Evolutionary conservation across 2,888 invertebrate species (phyloP).

Genomic region (Euproctis similis): DNA sequence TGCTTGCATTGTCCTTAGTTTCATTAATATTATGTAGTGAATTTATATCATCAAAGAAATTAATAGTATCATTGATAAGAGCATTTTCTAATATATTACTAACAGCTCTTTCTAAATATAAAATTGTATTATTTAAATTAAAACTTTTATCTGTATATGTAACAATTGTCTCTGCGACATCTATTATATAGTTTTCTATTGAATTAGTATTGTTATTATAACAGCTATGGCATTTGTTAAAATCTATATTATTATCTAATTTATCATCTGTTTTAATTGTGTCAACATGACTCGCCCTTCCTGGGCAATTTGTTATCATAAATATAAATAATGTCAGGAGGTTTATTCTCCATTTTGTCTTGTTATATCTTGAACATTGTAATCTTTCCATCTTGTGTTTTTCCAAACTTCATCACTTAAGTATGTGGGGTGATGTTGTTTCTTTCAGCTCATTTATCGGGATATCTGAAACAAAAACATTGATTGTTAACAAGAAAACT

Average conservation of each 20-base stretch:
- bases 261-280: constrained; percentile 48
- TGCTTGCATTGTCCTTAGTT: constrained; percentile 11
- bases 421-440: constrained; percentile 22
- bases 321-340: constrained; percentile 48
- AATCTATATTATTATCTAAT: constrained; percentile 54
- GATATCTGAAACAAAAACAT: constrained; percentile 49
- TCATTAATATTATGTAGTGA: constrained; percentile 32
- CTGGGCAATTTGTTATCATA: constrained; percentile 41
- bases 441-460: constrained; percentile 27
- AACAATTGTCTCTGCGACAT: constrained; percentile 44
- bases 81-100: constrained; percentile 76
- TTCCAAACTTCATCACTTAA: constrained; percentile 58
- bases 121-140: constrained; percentile 51
- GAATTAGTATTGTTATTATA: constrained; percentile 43
- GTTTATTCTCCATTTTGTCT: constrained; percentile 46
- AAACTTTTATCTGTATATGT: constrained; percentile 43
- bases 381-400: constrained; percentile 46
- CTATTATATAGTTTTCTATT: constrained; percentile 30
- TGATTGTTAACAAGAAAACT: no score
- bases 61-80: constrained; percentile 69
- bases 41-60: constrained; percentile 73
- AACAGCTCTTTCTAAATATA: constrained; percentile 64
- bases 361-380: constrained; percentile 39
- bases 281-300: constrained; percentile 42
- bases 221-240: constrained; percentile 67